Percentiles rank a stretch among this genome's conserved stretches.
Evolutionary conservation across 2,797 vertebrate species (phyloP).

Genomic region (Anomalospiza imberbis): DNA sequence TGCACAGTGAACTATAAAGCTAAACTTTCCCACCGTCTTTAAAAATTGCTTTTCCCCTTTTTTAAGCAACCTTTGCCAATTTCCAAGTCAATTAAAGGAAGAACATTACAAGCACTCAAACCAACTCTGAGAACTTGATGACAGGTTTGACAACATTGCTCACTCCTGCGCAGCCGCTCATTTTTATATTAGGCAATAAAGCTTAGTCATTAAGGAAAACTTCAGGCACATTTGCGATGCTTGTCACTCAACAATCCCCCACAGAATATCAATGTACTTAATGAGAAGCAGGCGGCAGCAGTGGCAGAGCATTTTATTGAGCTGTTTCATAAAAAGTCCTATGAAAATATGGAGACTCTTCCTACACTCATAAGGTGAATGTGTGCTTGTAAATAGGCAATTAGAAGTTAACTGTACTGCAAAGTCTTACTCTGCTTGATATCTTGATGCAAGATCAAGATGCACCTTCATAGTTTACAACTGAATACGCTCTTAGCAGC

Average conservation of each 20-base stretch:
- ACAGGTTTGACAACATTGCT: constrained; percentile 62
- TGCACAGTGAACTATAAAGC: not conserved
- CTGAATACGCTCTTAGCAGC: not conserved
- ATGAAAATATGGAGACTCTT: not conserved
- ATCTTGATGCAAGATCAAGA: not conserved
- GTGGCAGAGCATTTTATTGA: not conserved
- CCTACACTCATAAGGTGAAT: not conserved
- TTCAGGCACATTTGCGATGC: constrained; percentile 31
- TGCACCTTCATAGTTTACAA: not conserved
- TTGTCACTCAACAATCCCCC: constrained; percentile 48
- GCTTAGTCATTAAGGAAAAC: constrained; percentile 50
- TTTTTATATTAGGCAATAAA: constrained; percentile 49
- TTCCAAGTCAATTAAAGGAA: constrained; percentile 51
- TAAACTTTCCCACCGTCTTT: not conserved
- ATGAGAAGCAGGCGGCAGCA: not conserved
- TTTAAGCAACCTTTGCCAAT: not conserved
- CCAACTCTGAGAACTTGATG: constrained; percentile 26
- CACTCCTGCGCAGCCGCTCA: constrained; percentile 26
- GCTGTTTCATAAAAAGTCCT: not conserved
- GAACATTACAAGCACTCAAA: constrained; percentile 39
- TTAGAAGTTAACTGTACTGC: not conserved
- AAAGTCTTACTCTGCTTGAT: not conserved
- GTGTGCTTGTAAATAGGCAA: not conserved
- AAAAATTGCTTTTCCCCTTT: constrained; percentile 5
- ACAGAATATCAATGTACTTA: not conserved